Conservation (phyloP, 2,113 vertebrate genomes). For the Pitta sordida region DNA sequence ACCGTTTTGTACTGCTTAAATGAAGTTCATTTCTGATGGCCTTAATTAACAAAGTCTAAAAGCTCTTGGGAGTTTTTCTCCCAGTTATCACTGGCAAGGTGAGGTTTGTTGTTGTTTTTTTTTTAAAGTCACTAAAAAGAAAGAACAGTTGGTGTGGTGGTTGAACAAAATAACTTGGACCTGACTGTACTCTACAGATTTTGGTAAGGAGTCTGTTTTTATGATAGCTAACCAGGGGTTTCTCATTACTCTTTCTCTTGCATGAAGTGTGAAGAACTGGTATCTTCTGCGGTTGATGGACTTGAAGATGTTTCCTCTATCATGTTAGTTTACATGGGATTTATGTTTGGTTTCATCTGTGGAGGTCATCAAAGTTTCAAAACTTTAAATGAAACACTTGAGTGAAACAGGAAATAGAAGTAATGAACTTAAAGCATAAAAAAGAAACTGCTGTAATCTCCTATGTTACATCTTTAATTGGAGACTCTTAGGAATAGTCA, state of each 20-base stretch:
- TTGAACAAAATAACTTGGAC: conserved; percentile 37
- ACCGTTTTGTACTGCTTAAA: background rate
- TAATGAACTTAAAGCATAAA: background rate
- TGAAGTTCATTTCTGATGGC: conserved; percentile 17
- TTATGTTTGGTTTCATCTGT: background rate
- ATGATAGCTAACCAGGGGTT: background rate
- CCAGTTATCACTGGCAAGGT: background rate
- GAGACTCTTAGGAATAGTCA: background rate
- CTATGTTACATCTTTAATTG: background rate
- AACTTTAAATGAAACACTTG: background rate
- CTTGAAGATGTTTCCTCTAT: background rate
- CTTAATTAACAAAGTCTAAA: conserved; percentile 16
- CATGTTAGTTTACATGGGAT: background rate
- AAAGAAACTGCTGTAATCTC: background rate
- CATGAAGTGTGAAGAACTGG: background rate
- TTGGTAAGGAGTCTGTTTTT: conserved; percentile 66
- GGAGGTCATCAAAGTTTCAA: background rate
- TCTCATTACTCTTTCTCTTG: background rate
- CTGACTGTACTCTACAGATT: conserved; percentile 34
- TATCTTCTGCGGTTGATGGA: background rate
- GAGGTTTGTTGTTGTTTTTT: background rate
- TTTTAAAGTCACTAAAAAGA: conserved; percentile 15
- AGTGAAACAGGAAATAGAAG: background rate
- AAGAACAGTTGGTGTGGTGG: conserved; percentile 29
- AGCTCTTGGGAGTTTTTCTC: background rate